These are phyloP conservation scores for Aldrovandia affinis DNA, from an alignment of 2,797 vertebrate species.

Conservation along the genomic window DNA sequence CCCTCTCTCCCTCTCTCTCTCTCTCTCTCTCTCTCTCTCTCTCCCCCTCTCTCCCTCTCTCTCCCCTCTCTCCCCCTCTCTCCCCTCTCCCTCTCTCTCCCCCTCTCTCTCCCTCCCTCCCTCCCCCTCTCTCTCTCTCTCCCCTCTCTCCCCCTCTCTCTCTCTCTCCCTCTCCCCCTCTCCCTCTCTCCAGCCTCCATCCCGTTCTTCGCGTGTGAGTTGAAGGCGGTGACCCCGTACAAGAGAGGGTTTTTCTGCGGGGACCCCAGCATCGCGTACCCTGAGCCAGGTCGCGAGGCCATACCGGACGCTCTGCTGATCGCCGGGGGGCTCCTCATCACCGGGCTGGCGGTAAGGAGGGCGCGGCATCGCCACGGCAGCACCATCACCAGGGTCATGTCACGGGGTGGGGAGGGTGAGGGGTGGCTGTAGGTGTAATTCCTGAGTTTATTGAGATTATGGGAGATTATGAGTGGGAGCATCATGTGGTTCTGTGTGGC, in stretches of 20 bases:
- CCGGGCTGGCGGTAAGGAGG: constrained; percentile 69
- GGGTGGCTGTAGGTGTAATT: too few species aligned
- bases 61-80: too few species aligned
- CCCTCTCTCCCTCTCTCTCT: too few species aligned
- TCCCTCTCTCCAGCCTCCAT: constrained; percentile 71
- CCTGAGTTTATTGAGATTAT: too few species aligned
- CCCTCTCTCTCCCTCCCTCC: too few species aligned
- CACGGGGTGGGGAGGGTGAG: constrained; percentile 11
- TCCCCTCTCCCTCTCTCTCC: too few species aligned
- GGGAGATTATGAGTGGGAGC: too few species aligned
- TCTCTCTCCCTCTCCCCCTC: constrained; percentile 8
- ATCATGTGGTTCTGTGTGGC: too few species aligned
- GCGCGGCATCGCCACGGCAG: neutral
- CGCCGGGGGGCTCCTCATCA: constrained; percentile 74
- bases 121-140: constrained; percentile 47
- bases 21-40: neutral
- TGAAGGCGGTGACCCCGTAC: constrained; percentile 70
- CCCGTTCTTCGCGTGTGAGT: constrained; percentile 79
- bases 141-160: neutral
- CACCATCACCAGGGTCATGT: neutral
- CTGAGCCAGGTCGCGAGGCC: constrained; percentile 61
- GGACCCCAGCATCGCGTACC: constrained; percentile 77
- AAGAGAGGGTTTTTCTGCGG: constrained; percentile 79
- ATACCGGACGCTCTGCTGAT: constrained; percentile 73
- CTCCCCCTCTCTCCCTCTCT: constrained; percentile 15